These are phyloP conservation scores for Numida meleagris DNA, from an alignment of 2,113 vertebrate species.

Conservation along the genomic window DNA sequence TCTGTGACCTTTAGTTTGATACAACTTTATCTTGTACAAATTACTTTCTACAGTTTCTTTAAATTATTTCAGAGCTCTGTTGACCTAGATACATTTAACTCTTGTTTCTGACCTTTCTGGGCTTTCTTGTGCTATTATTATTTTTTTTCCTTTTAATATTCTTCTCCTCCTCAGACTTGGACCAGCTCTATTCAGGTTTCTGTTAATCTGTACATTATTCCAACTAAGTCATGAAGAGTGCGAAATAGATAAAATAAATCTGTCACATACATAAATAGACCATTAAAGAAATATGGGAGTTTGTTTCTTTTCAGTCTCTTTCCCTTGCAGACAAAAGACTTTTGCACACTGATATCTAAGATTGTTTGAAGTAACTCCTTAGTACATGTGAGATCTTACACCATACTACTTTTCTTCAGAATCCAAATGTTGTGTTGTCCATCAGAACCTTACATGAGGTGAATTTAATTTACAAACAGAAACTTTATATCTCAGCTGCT, in stretches of 20 bases:
- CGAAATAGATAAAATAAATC: background rate
- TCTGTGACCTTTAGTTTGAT: slow-evolving; percentile 15
- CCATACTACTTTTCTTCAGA: background rate
- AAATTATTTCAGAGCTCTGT: background rate
- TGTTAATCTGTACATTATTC: background rate
- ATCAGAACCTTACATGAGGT: background rate
- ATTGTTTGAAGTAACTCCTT: background rate
- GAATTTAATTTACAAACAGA: background rate
- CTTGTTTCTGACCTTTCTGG: slow-evolving; percentile 15
- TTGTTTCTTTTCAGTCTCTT: background rate
- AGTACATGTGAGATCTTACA: background rate
- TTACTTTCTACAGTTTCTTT: slow-evolving; percentile 18
- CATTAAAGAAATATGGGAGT: background rate
- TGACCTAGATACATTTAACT: slow-evolving; percentile 13
- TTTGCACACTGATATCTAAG: background rate
- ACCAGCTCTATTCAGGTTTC: background rate
- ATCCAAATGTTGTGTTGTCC: background rate
- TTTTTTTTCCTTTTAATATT: background rate
- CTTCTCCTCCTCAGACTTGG: background rate
- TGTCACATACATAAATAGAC: background rate
- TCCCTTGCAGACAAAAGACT: background rate
- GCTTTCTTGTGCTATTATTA: background rate
- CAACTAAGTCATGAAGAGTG: background rate
- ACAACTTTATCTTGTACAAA: background rate
- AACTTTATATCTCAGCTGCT: background rate